Evolutionary conservation across 2,888 invertebrate genomes (phyloP).

Genomic region (Cephus pygmeus): DNA sequence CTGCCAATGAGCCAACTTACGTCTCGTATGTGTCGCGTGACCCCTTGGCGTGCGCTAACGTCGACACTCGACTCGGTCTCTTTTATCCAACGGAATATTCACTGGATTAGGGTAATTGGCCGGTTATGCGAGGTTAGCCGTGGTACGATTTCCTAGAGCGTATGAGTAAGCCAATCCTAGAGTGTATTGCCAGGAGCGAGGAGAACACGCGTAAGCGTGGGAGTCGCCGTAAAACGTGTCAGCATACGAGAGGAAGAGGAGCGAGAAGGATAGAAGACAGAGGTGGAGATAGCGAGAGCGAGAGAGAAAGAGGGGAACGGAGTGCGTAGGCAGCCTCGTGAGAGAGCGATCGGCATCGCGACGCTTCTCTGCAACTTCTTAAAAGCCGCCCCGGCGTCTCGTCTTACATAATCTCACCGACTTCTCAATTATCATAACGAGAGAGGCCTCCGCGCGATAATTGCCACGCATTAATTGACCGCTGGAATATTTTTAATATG

Average conservation of each 20-base stretch:
- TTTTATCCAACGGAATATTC: conserved; percentile 60
- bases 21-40: neutral
- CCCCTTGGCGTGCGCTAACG: neutral
- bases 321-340: conserved; percentile 27
- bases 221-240: neutral
- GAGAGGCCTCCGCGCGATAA: neutral
- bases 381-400: conserved; percentile 17
- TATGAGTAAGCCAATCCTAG: conserved; percentile 21
- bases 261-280: neutral
- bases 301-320: neutral
- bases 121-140: conserved; percentile 42
- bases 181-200: conserved; percentile 5
- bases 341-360: conserved; percentile 8
- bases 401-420: conserved; percentile 21
- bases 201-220: conserved; percentile 29
- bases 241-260: neutral
- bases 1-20: neutral
- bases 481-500: neutral
- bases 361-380: conserved; percentile 5
- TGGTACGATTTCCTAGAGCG: conserved; percentile 13
- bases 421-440: conserved; percentile 21
- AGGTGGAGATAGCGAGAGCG: neutral
- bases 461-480: neutral
- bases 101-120: conserved; percentile 64
- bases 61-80: conserved; percentile 19